Evolutionary conservation across 2,888 invertebrate genomes (phyloP).

Genomic region (Diploptera punctata): DNA sequence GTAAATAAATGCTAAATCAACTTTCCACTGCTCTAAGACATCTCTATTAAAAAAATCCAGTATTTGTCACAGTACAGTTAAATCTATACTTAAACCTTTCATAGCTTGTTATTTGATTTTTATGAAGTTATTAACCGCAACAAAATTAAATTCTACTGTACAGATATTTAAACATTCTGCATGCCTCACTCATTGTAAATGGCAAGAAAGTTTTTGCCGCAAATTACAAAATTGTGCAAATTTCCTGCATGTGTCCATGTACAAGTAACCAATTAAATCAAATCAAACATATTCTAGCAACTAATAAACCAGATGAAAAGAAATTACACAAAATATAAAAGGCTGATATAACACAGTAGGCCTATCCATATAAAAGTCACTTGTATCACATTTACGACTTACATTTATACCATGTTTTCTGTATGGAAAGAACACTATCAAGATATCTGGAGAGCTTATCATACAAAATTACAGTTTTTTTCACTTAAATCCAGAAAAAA

Average conservation of each 20-base stretch:
- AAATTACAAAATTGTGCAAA: no score
- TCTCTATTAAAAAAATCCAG: no score
- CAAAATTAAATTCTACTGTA: no score
- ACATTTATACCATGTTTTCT: conserved; percentile 10
- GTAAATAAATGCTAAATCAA: no score
- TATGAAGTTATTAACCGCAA: no score
- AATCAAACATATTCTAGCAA: background rate
- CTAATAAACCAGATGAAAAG: conserved; percentile 1
- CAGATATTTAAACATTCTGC: background rate
- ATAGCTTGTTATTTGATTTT: no score
- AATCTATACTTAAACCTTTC: no score
- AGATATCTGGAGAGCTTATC: background rate
- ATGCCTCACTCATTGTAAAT: background rate
- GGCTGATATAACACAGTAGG: conserved; percentile 18
- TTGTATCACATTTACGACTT: conserved; percentile 14
- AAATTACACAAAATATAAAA: conserved; percentile 6
- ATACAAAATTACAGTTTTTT: conserved; percentile 21
- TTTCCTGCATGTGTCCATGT: background rate
- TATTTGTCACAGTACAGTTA: no score
- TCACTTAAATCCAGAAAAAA: conserved; percentile 19
- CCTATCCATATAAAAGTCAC: conserved; percentile 26
- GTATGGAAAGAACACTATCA: conserved; percentile 20
- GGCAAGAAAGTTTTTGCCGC: no score
- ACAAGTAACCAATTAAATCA: background rate
- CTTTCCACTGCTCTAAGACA: no score